Evolutionary conservation across 2,888 invertebrate species (phyloP), one percentile per base, ranked within the genome.

Genomic region (Piscicola geometra): DNA sequence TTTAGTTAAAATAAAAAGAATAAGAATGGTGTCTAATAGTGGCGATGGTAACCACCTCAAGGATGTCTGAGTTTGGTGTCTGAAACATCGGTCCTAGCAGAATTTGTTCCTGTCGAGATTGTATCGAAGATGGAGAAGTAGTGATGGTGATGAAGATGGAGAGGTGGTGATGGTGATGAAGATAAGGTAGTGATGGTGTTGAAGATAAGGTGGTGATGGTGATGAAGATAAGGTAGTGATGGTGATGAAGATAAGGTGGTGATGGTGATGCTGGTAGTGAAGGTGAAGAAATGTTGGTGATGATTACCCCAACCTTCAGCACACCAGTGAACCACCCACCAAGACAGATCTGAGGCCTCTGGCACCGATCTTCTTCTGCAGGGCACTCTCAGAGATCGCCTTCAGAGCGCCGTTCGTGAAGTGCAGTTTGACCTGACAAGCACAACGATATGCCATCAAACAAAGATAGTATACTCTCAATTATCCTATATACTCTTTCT

Each of bases 51-150:
- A 41, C 21, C n/a, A 97, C 94, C 76, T 90, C 89, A 79, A 90
- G 88, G 47, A 98, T 92, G 86, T 95, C 93, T 0, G 94, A 94
- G 33, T 95, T 96, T 67, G 99, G 99, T 81, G 96, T 93, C 86
- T 97, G 96, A 88, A 95, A 99, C 94, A 98, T 98, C 78, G 98
- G 92, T 82, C 97, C 96, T 80, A 97, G 88, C 56, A 99, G 88
- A 73, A 97, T 89, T 81, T 90, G 91, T 87, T 98, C 97, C 93
- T 94, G 86, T 32, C 86, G 85, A 25, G 25, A 21, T 21, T n/a
- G 18, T 32, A 3, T 35, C 30, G 66, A n/a, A n/a, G n/a, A n/a
- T n/a, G n/a, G n/a, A n/a, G 25, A 64, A 12, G 30, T n/a, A n/a
- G 3, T 3, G 30, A 64, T 28, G 64, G 30, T 12, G 3, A 28